phyloP scores from a whole-genome alignment of 2,797 vertebrate genomes.

The Erpetoichthys calabaricus region DNA sequence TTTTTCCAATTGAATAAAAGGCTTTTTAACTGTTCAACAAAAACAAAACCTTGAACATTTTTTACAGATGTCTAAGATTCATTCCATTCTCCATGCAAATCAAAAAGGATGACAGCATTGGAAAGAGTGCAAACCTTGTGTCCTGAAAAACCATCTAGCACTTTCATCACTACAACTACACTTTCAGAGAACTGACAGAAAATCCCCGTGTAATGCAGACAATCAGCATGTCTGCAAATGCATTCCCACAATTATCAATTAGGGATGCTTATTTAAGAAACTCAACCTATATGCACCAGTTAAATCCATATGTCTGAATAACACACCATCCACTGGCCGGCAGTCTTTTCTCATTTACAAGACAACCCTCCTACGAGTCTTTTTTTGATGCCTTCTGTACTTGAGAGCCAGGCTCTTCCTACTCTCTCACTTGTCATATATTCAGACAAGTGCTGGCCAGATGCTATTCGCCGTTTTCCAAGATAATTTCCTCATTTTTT shows the following conservation, averaged over 20 bases:
- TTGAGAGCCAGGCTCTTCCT: neutral
- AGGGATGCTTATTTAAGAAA: constrained; percentile 30
- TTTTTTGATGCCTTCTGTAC: constrained; percentile 3
- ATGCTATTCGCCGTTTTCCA: constrained; percentile 15
- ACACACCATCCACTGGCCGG: constrained; percentile 13
- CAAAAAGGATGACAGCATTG: too few species aligned
- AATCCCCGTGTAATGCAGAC: constrained; percentile 24
- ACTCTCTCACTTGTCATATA: constrained; percentile 3
- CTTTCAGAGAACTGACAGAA: constrained; percentile 25
- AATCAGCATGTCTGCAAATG: constrained; percentile 19
- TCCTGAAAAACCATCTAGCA: neutral
- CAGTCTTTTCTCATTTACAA: neutral
- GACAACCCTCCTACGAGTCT: constrained; percentile 5
- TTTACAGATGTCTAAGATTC: too few species aligned
- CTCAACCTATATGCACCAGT: constrained; percentile 19
- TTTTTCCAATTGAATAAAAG: too few species aligned
- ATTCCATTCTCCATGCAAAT: too few species aligned
- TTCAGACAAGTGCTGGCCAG: constrained; percentile 3
- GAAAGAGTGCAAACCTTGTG: too few species aligned
- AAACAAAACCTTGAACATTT: too few species aligned
- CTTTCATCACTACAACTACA: constrained; percentile 18
- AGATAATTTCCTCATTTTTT: constrained; percentile 12
- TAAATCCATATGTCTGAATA: constrained; percentile 1
- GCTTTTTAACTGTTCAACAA: too few species aligned
- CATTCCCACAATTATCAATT: constrained; percentile 29